These are phyloP conservation scores for Lasioglossum marginatum DNA, from an alignment of 2,888 invertebrate species.

Conservation along the genomic window DNA sequence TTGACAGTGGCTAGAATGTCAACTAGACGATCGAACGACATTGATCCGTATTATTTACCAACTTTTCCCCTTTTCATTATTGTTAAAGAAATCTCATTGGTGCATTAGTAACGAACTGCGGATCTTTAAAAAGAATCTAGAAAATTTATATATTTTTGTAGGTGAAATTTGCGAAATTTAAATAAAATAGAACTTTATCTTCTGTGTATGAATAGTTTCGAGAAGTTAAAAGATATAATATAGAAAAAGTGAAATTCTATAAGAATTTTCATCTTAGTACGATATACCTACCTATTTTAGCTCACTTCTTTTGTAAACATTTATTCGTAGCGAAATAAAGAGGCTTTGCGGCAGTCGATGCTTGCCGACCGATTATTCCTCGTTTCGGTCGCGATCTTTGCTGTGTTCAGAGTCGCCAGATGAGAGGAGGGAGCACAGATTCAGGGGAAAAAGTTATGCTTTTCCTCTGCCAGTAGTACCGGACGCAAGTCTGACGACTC, in stretches of 20 bases:
- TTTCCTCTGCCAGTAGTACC: too few species aligned
- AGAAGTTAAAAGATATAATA: not conserved
- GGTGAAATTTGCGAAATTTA: not conserved
- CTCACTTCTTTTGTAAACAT: constrained; percentile 12
- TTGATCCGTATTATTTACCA: not conserved
- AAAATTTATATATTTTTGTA: constrained; percentile 3
- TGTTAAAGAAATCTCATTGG: not conserved
- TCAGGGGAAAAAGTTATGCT: too few species aligned
- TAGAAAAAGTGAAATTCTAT: not conserved
- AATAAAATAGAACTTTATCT: not conserved
- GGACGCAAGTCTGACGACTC: too few species aligned
- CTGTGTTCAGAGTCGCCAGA: too few species aligned
- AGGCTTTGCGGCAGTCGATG: not conserved
- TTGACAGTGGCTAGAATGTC: not conserved
- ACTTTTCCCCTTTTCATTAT: not conserved
- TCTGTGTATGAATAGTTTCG: not conserved
- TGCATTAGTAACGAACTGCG: not conserved
- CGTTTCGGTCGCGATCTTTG: not conserved
- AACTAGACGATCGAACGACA: not conserved
- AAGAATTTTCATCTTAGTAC: not conserved
- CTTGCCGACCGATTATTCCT: not conserved
- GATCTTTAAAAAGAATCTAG: not conserved
- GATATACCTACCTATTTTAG: constrained; percentile 10
- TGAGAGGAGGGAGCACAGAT: too few species aligned
- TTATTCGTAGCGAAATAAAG: not conserved